phyloP scores from a whole-genome alignment of 2,113 vertebrate species.

The Perca fluviatilis region DNA sequence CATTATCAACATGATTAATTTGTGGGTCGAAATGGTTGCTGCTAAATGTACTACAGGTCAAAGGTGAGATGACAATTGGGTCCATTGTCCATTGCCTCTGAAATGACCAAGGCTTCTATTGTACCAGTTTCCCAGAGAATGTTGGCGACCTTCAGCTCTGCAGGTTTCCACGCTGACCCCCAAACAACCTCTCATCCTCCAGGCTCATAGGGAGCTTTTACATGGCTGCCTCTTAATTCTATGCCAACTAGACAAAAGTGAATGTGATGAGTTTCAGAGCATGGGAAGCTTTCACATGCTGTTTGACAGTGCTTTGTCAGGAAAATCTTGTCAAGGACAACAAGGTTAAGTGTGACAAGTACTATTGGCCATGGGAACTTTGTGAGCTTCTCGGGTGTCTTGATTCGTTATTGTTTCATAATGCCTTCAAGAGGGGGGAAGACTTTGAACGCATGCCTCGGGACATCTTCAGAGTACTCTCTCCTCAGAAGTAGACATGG shows the following conservation, averaged over 20 bases:
- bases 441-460: slow-evolving; percentile 52
- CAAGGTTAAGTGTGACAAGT: slow-evolving; percentile 78
- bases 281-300: slow-evolving; percentile 61
- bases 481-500: slow-evolving; percentile 53
- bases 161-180: slow-evolving; percentile 73
- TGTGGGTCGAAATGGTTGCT: slow-evolving; percentile 22
- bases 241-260: slow-evolving; percentile 70
- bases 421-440: slow-evolving; percentile 47
- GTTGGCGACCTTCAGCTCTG: slow-evolving; percentile 71
- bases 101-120: slow-evolving; percentile 64
- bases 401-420: slow-evolving; percentile 76
- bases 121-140: slow-evolving; percentile 71
- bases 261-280: slow-evolving; percentile 53
- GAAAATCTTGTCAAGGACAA: slow-evolving; percentile 72
- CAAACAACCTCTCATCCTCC: slow-evolving; percentile 68
- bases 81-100: slow-evolving; percentile 61
- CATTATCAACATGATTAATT: slow-evolving; percentile 56
- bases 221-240: slow-evolving; percentile 60
- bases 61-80: slow-evolving; percentile 64
- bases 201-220: slow-evolving; percentile 66
- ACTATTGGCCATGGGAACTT: slow-evolving; percentile 77
- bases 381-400: slow-evolving; percentile 66
- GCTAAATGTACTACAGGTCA: slow-evolving; percentile 67
- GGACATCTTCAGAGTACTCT: slow-evolving; percentile 53
- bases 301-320: slow-evolving; percentile 62